Conservation (phyloP, 2,113 vertebrate species). For the Xenopus borealis region DNA sequence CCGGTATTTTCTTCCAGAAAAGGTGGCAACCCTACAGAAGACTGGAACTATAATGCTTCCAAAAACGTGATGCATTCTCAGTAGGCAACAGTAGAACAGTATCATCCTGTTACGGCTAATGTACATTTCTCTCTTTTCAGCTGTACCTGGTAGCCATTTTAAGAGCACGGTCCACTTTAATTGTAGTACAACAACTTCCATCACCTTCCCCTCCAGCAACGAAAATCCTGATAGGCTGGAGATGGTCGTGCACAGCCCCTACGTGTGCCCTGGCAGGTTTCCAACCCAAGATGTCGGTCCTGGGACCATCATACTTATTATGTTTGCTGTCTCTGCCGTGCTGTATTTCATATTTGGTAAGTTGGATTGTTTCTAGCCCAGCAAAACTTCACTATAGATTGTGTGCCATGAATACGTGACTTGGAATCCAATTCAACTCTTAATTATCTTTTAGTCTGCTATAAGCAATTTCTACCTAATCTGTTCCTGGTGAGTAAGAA, state of each 20-base stretch:
- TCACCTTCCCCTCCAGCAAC: constrained; percentile 46
- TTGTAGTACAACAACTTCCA: constrained; percentile 55
- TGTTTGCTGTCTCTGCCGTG: constrained; percentile 50
- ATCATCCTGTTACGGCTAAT: no score
- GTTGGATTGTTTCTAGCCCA: neutral
- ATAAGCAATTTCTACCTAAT: no score
- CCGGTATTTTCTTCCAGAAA: no score
- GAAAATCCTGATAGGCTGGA: constrained; percentile 50
- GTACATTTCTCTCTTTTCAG: neutral
- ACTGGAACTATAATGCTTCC: no score
- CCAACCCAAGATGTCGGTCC: constrained; percentile 60
- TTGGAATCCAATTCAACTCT: no score
- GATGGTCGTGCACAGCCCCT: constrained; percentile 66
- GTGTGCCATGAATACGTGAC: no score
- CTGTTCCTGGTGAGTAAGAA: no score
- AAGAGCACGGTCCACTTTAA: constrained; percentile 64
- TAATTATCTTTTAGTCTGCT: no score
- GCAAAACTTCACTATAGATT: no score
- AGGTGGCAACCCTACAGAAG: no score
- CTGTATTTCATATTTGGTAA: constrained; percentile 67
- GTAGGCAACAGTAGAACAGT: no score
- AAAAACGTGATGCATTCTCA: no score
- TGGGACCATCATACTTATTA: constrained; percentile 65
- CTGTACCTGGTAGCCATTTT: neutral
- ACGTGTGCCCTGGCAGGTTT: constrained; percentile 65